A percentile compares a stretch with the other conserved stretches of the same genome.
phyloP scores from a whole-genome alignment of 2,797 vertebrate genomes.

The Cirrhinus mrigala region DNA sequence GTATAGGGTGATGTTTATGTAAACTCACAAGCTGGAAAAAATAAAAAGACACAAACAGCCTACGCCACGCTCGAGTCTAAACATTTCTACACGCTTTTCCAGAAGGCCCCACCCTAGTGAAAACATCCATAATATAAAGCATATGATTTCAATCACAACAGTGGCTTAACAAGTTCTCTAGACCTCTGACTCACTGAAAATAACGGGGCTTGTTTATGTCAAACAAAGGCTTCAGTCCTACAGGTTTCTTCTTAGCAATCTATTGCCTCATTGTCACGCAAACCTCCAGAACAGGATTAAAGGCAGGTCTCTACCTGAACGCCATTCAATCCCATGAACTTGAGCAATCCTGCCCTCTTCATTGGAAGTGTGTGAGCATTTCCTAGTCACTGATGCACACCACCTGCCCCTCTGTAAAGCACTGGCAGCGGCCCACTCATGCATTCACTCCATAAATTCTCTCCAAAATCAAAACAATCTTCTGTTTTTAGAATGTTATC shows the following conservation, averaged over 20 bases:
- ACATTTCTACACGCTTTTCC: constrained; percentile 17
- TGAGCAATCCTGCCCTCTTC: constrained; percentile 38
- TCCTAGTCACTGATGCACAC: constrained; percentile 16
- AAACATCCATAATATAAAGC: constrained; percentile 49
- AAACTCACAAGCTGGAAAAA: constrained; percentile 30
- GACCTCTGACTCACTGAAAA: constrained; percentile 49
- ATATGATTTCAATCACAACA: constrained; percentile 52
- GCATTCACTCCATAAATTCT: constrained; percentile 11
- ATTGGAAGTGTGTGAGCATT: constrained; percentile 22
- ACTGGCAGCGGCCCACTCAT: constrained; percentile 22
- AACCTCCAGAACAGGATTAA: constrained; percentile 26
- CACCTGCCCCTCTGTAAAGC: constrained; percentile 35
- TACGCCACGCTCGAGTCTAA: constrained; percentile 21
- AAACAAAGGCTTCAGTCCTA: constrained; percentile 36
- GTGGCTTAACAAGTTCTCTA: constrained; percentile 22
- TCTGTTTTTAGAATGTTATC: not conserved
- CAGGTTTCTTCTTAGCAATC: constrained; percentile 27
- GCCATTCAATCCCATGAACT: constrained; percentile 1
- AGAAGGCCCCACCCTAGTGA: constrained; percentile 45
- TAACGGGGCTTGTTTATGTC: constrained; percentile 14
- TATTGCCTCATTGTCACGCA: constrained; percentile 40
- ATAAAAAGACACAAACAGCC: constrained; percentile 2
- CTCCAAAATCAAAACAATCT: constrained; percentile 25
- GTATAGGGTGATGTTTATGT: constrained; percentile 13
- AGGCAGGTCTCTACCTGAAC: constrained; percentile 49